Evolutionary conservation across 2,888 invertebrate species (phyloP).

Genomic region (Meandrusa payeni): DNA sequence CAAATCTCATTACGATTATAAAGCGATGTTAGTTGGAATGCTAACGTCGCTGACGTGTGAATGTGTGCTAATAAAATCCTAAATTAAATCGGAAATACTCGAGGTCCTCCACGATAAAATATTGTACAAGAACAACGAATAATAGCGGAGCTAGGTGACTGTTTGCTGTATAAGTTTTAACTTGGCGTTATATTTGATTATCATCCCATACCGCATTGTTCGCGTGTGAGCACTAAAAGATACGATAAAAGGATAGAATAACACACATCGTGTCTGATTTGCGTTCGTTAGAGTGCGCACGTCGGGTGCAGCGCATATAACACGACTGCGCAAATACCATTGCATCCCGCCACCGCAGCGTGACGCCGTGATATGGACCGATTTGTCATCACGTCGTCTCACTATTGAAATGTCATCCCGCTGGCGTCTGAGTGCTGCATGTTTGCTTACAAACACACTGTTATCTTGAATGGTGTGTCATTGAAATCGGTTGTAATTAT

Average conservation of each 20-base stretch:
- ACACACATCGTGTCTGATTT: slow-evolving; percentile 6
- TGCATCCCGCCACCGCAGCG: background rate
- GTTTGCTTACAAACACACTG: slow-evolving; percentile 1
- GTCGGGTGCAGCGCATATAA: background rate
- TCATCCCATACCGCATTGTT: slow-evolving; percentile 1
- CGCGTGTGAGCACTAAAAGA: slow-evolving; percentile 12
- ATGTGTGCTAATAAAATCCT: too few relatives aligned
- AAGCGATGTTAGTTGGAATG: too few relatives aligned
- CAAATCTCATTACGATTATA: too few relatives aligned
- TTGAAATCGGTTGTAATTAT: background rate
- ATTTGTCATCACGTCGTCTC: slow-evolving; percentile 13
- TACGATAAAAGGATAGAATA: slow-evolving; percentile 10
- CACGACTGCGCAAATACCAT: slow-evolving; percentile 1
- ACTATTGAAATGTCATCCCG: slow-evolving; percentile 17
- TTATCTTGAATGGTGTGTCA: slow-evolving; percentile 6
- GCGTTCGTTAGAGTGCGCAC: slow-evolving; percentile 1
- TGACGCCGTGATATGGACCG: slow-evolving; percentile 2
- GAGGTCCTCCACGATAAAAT: too few relatives aligned
- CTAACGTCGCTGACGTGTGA: too few relatives aligned
- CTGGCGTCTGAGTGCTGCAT: background rate
- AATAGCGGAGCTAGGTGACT: background rate
- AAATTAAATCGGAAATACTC: too few relatives aligned
- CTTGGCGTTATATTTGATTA: slow-evolving; percentile 11
- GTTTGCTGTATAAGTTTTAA: slow-evolving; percentile 8
- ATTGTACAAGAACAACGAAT: too few relatives aligned